Base-by-base conservation (phyloP, 1,140 invertebrate species). In the Aphaenogaster floridana region DNA sequence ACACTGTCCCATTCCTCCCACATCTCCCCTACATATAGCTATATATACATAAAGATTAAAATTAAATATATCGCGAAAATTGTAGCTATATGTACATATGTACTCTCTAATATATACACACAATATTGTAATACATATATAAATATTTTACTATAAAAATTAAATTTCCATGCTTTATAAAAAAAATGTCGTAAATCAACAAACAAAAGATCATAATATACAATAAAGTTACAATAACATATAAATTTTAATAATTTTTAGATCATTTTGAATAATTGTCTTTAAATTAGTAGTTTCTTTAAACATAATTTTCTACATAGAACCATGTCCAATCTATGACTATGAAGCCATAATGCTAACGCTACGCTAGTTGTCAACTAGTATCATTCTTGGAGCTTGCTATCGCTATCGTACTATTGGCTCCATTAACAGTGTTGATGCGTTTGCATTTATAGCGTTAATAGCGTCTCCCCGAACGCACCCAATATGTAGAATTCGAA, bases 111-210 rank as follows among this genome's bases (percentile, higher is more conserved):
- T 52, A 72, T 15, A 54, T 28, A 39, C 17, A 42, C 3, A 36
- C 5, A 64, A 54, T n/a, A 54, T 54, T 54, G 50, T 15, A 52
- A 54, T 57, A 57, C 7, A 0, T 36, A 64, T 0, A 64, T 0
- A 69, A 69, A 45, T 68, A 68, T 68, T 45, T 66, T 42, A n/a
- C 1, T 68, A 66, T 64, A 66, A 11, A 68, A 39, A 45, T 39
- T 11, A 45, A 68, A 11, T 15, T 13, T 6, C 15, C 8, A n/a
- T 66, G n/a, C 7, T 45, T 68, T 42, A 68, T 42, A 68, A 68
- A 48, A 59, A 57, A 57, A 69, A 45, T 50, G 48, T 48, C 3
- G 50, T 17, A 50, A 69, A 42, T 48, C 6, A 21, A 17, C 50
- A 69, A 69, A 7, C 21, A 69, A 17, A 69, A 17, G 13, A 8